These are phyloP conservation scores for Bilobella aurantiaca DNA, from an alignment of 1,140 invertebrate genomes.

Conservation along the genomic window DNA sequence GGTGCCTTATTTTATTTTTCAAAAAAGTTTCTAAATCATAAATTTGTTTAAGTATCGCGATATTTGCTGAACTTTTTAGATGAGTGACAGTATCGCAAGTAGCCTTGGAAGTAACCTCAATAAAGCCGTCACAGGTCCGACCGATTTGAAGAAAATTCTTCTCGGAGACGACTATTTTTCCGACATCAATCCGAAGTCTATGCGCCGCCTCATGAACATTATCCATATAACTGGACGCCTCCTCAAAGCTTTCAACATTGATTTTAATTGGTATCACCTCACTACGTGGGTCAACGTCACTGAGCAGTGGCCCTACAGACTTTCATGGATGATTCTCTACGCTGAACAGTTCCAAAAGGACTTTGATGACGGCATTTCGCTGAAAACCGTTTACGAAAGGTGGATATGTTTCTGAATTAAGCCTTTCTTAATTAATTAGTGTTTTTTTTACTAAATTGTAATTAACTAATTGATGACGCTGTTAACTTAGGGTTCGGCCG, in stretches of 20 bases:
- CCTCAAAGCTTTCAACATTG: constrained; percentile 94
- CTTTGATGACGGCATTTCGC: constrained; percentile 70
- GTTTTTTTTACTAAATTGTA: constrained; percentile 9
- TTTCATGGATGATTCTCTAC: constrained; percentile 92
- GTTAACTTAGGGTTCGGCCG: constrained; percentile 53
- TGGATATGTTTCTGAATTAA: constrained; percentile 41
- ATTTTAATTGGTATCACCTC: constrained; percentile 96
- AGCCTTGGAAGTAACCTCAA: constrained; percentile 79
- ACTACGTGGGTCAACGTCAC: constrained; percentile 96
- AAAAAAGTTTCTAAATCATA: not conserved
- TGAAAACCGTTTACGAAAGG: constrained; percentile 87
- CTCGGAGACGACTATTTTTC: constrained; percentile 91
- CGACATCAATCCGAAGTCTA: constrained; percentile 92
- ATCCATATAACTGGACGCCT: constrained; percentile 92
- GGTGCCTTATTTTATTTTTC: not conserved
- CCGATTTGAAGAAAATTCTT: constrained; percentile 72
- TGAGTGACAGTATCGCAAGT: constrained; percentile 78
- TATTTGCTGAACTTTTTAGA: constrained; percentile 36
- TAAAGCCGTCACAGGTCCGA: constrained; percentile 44
- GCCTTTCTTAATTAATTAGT: not conserved
- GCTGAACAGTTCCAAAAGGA: constrained; percentile 79
- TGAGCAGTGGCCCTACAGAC: constrained; percentile 83
- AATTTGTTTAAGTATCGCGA: not conserved
- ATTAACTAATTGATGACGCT: not conserved
- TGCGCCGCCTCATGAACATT: constrained; percentile 94